These are phyloP conservation scores for Nicator chloris DNA, from an alignment of 2,113 vertebrate genomes.

Conservation along the genomic window DNA sequence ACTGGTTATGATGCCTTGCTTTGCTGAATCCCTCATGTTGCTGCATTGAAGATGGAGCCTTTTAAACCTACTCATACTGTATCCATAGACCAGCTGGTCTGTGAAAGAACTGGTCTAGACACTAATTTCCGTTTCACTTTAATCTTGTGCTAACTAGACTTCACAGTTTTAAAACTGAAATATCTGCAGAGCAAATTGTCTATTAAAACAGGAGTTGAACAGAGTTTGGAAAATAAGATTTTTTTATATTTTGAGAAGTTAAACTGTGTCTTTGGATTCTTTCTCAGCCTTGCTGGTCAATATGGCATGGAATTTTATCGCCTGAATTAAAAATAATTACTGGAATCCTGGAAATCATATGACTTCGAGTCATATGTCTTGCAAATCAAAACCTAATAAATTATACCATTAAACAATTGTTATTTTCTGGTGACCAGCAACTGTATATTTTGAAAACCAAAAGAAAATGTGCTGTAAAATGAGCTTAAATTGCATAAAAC, in stretches of 20 bases:
- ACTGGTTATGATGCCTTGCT: background rate
- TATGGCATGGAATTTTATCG: background rate
- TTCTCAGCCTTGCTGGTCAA: background rate
- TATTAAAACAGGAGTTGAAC: background rate
- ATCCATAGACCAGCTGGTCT: background rate
- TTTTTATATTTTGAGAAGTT: background rate
- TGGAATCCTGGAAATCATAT: background rate
- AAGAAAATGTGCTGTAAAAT: background rate
- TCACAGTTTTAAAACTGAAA: background rate
- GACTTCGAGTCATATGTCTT: background rate
- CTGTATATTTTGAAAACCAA: background rate
- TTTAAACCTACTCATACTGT: background rate
- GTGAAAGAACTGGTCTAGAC: background rate
- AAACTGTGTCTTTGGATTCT: background rate
- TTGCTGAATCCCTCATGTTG: background rate
- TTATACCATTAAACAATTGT: background rate
- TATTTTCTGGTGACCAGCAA: background rate
- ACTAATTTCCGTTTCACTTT: background rate
- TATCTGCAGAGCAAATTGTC: background rate
- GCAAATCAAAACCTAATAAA: slow-evolving; percentile 1
- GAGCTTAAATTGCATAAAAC: background rate
- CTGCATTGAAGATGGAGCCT: background rate
- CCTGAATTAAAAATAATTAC: slow-evolving; percentile 19
- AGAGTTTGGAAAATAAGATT: background rate
- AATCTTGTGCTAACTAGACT: background rate